Base-by-base conservation (phyloP, 1,140 invertebrate species). In the Lepidurus apus region DNA sequence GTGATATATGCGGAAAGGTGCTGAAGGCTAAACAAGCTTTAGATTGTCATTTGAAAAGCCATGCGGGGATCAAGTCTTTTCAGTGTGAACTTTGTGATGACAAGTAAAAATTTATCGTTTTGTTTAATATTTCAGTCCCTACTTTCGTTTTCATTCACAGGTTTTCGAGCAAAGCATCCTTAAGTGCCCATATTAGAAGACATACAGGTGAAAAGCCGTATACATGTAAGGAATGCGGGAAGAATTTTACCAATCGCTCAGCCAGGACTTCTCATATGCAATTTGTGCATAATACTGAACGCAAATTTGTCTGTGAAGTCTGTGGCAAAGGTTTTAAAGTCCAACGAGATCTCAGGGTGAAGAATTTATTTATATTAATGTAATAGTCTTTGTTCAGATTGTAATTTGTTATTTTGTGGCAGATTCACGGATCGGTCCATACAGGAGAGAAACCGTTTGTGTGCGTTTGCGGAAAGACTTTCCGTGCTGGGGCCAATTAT, bases 191-290 rank as follows among this genome's bases (percentile, higher is more conserved):
- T 26, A 44, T 79, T 0, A 75, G 75, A 75, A 42, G 78, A 74
- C 84, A 85, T 76, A 80, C 82, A 24, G 82, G 81, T 7, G 76
- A 79, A 34, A 84, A 82, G 77, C 81, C 81, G 11, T 83, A 81
- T 65, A 80, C 74, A 10, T 84, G 83, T 77, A 34, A 75, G 34
- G 79, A 81, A n/a, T 84, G 83, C 76, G 77, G 74, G 6, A 84
- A 83, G 79, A 45, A 73, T 26, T 84, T 84, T 11, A 79, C 74
- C 11, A 75, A 74, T 45, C 74, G 78, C n/a, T 79, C 78, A 26
- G 78, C 78, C 1, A 7, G 78, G 43, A 79, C 44, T 26, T 75
- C 73, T 26, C 78, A 79, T 53, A 21, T 44, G 74, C 78, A 79
- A 13, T 74, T 75, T 43, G 78, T 79, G 42, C 78, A 79, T 47